phyloP scores from a whole-genome alignment of 2,113 vertebrate genomes.

The Corvus hawaiiensis region DNA sequence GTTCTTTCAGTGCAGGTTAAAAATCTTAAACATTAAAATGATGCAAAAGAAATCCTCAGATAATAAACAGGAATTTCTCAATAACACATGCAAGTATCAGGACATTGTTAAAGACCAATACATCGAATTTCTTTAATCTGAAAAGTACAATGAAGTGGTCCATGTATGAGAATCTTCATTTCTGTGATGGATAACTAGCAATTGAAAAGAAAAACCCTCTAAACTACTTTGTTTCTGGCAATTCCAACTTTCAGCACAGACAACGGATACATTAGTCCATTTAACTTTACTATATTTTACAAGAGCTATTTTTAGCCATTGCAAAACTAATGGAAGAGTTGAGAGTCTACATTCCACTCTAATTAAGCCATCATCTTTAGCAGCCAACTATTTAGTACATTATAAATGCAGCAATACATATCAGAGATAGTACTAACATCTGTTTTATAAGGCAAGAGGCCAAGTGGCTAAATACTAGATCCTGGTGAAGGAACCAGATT shows the following conservation, averaged over 20 bases:
- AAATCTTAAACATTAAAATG: background rate
- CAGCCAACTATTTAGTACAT: conserved; percentile 45
- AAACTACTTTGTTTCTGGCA: background rate
- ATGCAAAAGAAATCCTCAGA: background rate
- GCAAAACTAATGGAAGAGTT: conserved; percentile 47
- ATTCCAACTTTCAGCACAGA: background rate
- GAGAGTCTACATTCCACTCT: conserved; percentile 49
- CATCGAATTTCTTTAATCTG: background rate
- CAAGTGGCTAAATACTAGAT: conserved; percentile 14
- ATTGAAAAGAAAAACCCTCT: background rate
- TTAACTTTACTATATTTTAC: conserved; percentile 27
- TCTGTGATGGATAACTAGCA: background rate
- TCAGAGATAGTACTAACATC: conserved; percentile 55
- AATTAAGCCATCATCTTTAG: conserved; percentile 44
- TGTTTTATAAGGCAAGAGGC: conserved; percentile 46
- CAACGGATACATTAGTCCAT: background rate
- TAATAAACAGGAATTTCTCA: background rate
- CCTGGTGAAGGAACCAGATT: background rate
- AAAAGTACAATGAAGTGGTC: background rate
- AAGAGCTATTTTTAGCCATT: conserved; percentile 45
- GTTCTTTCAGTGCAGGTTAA: background rate
- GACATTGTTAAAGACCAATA: background rate
- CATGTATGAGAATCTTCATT: background rate
- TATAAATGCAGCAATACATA: conserved; percentile 44
- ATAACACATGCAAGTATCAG: background rate